phyloP scores from a whole-genome alignment of 2,888 invertebrate species.

The Lydus trimaculatus region DNA sequence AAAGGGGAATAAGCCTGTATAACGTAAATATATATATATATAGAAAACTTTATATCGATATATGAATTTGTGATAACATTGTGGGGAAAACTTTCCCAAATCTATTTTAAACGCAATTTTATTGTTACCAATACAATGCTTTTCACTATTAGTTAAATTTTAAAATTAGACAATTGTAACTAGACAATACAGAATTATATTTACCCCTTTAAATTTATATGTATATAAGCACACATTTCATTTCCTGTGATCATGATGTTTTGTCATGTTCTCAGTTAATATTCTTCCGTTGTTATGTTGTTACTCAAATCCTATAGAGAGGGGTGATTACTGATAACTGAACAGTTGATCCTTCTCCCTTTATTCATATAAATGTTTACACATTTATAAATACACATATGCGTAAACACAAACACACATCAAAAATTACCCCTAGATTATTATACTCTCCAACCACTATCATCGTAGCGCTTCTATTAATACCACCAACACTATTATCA shows the following conservation, averaged over 20 bases:
- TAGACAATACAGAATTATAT: neutral
- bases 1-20: neutral
- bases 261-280: neutral
- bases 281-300: neutral
- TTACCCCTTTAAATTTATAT: neutral
- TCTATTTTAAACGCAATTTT: neutral
- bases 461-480: too few relatives aligned
- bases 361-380: neutral
- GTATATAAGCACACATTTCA: constrained; percentile 22
- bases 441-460: neutral
- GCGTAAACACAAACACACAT: too few relatives aligned
- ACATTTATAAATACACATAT: neutral
- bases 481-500: neutral
- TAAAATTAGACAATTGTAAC: neutral
- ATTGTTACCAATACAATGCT: neutral
- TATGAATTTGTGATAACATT: neutral
- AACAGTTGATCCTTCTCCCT: too few relatives aligned
- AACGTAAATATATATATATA: neutral
- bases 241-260: constrained; percentile 29
- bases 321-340: neutral
- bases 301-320: neutral
- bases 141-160: too few relatives aligned
- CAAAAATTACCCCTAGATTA: neutral
- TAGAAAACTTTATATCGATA: neutral
- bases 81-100: neutral